Evolutionary conservation across 2,888 invertebrate genomes (phyloP).

Genomic region (Drosophila subsilvestris): DNA sequence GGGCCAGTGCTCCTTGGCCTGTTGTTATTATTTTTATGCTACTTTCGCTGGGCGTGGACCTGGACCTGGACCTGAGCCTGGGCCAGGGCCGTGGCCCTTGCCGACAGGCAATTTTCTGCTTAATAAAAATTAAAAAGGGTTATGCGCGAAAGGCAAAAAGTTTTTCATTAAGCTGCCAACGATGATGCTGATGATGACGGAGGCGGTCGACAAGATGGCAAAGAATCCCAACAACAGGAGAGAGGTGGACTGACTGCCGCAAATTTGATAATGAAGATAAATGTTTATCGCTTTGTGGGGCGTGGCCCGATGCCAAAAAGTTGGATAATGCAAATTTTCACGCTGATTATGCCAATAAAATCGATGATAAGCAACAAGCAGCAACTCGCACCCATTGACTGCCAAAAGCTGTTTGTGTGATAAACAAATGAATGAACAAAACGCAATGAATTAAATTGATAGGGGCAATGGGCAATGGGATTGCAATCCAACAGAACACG

Average conservation of each 20-base stretch:
- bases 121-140: conserved; percentile 78
- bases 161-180: conserved; percentile 73
- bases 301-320: conserved; percentile 72
- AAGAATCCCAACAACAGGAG: neutral
- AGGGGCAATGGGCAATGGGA: conserved; percentile 16
- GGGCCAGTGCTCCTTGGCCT: conserved; percentile 31
- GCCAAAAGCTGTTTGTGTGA: conserved; percentile 47
- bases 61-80: conserved; percentile 1
- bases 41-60: conserved; percentile 44
- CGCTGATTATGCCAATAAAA: conserved; percentile 78
- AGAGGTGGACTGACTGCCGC: conserved; percentile 47
- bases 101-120: conserved; percentile 72
- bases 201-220: conserved; percentile 18
- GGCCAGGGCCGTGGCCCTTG: conserved; percentile 23
- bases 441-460: conserved; percentile 57
- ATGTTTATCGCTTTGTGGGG: conserved; percentile 69
- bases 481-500: conserved; percentile 25
- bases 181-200: conserved; percentile 44
- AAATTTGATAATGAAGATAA: conserved; percentile 77
- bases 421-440: conserved; percentile 58
- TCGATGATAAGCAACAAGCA: conserved; percentile 74
- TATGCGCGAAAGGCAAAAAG: conserved; percentile 57
- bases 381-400: conserved; percentile 32
- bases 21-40: conserved; percentile 46
- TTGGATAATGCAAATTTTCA: conserved; percentile 68